Conservation (phyloP, 2,113 vertebrate genomes). For the Morone saxatilis region DNA sequence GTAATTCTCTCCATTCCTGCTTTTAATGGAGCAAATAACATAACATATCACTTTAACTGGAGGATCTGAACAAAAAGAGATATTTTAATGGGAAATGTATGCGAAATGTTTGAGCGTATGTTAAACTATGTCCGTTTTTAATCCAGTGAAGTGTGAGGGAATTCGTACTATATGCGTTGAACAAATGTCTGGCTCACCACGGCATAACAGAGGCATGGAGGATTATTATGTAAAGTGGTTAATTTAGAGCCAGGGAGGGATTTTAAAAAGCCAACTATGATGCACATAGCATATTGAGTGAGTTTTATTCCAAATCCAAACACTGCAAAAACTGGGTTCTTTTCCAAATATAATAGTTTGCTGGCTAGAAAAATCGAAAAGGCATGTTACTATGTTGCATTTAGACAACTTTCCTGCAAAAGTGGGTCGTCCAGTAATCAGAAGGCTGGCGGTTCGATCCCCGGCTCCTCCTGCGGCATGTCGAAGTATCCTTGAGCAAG, state of each 20-base stretch:
- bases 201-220: conserved; percentile 27
- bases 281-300: conserved; percentile 18
- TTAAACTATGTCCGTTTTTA: not conserved
- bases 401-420: not conserved
- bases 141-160: not conserved
- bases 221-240: conserved; percentile 60
- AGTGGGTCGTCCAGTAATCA: no score
- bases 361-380: not conserved
- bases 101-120: no score
- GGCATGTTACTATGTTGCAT: not conserved
- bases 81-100: no score
- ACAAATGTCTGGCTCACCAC: conserved; percentile 43
- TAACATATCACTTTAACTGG: not conserved
- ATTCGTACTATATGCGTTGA: not conserved
- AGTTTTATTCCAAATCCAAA: conserved; percentile 11
- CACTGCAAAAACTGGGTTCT: not conserved
- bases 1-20: not conserved
- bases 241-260: conserved; percentile 8
- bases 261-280: conserved; percentile 17
- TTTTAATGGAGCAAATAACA: conserved; percentile 8
- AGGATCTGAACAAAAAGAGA: not conserved
- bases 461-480: no score
- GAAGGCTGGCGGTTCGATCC: no score
- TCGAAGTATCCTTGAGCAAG: no score
- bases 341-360: not conserved